phyloP scores from a whole-genome alignment of 2,797 vertebrate genomes.

The Ceyx erithaca region DNA sequence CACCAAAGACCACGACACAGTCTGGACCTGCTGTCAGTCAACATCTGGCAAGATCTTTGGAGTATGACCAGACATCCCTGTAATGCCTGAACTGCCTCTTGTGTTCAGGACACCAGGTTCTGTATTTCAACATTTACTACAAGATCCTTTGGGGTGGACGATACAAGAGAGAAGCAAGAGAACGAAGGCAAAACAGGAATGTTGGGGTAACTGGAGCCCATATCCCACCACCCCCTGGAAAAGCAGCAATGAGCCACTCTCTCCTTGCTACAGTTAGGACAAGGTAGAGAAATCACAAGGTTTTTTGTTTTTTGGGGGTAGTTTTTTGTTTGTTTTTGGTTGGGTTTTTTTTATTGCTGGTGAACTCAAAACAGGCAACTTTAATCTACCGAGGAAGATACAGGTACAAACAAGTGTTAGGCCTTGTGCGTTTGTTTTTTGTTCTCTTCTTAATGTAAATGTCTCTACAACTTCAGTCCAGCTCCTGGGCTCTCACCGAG shows the following conservation, averaged over 20 bases:
- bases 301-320: too few relatives aligned
- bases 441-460: slow-evolving; percentile 38
- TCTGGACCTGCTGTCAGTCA: neutral
- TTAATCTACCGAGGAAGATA: slow-evolving; percentile 74
- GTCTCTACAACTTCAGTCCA: slow-evolving; percentile 45
- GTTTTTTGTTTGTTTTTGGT: too few relatives aligned
- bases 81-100: neutral
- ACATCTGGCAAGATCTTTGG: neutral
- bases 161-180: neutral
- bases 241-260: neutral
- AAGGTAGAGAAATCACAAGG: slow-evolving; percentile 67
- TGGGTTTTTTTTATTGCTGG: slow-evolving; percentile 72
- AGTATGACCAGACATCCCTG: neutral
- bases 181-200: neutral
- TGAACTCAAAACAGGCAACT: slow-evolving; percentile 79
- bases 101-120: neutral
- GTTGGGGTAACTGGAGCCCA: neutral
- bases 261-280: slow-evolving; percentile 28
- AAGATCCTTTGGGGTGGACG: neutral
- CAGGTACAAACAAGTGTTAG: slow-evolving; percentile 68
- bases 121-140: neutral
- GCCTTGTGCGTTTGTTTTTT: slow-evolving; percentile 57
- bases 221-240: neutral
- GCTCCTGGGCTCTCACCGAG: slow-evolving; percentile 22
- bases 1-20: neutral